These are phyloP conservation scores for Pachyramphus minor DNA, from an alignment of 2,113 vertebrate genomes.

Conservation along the genomic window DNA sequence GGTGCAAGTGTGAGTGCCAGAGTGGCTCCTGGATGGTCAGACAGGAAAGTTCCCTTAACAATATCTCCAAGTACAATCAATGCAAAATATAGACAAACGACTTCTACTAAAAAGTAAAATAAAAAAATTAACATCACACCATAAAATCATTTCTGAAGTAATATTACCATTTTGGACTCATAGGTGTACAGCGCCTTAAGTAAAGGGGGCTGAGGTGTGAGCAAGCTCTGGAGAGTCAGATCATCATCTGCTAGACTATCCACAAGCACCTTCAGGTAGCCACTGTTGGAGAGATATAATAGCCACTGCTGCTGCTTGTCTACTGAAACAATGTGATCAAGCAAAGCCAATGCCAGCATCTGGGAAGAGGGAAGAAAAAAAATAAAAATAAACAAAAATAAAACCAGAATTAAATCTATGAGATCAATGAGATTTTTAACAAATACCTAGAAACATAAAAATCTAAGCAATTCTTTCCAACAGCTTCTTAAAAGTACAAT, in stretches of 20 bases:
- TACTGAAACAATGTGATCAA: conserved; percentile 90
- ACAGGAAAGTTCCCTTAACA: background rate
- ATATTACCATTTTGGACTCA: conserved; percentile 95
- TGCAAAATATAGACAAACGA: background rate
- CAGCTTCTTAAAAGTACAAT: background rate
- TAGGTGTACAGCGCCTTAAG: conserved; percentile 95
- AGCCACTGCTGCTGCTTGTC: conserved; percentile 96
- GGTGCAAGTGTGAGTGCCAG: background rate
- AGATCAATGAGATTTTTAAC: background rate
- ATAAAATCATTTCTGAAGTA: background rate
- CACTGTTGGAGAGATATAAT: conserved; percentile 91
- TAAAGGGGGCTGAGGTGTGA: conserved; percentile 87
- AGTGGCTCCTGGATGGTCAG: background rate
- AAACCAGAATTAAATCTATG: background rate
- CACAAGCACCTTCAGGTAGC: conserved; percentile 93
- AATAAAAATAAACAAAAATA: background rate
- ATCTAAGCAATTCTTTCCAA: background rate
- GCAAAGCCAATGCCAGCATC: conserved; percentile 93
- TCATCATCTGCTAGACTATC: conserved; percentile 93
- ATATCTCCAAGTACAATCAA: background rate
- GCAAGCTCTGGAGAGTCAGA: conserved; percentile 83
- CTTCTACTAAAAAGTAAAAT: background rate
- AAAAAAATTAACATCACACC: background rate
- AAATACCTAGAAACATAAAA: background rate
- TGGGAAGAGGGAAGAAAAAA: conserved; percentile 22